phyloP scores from a whole-genome alignment of 2,888 invertebrate genomes.

The Chrysolina americana region DNA sequence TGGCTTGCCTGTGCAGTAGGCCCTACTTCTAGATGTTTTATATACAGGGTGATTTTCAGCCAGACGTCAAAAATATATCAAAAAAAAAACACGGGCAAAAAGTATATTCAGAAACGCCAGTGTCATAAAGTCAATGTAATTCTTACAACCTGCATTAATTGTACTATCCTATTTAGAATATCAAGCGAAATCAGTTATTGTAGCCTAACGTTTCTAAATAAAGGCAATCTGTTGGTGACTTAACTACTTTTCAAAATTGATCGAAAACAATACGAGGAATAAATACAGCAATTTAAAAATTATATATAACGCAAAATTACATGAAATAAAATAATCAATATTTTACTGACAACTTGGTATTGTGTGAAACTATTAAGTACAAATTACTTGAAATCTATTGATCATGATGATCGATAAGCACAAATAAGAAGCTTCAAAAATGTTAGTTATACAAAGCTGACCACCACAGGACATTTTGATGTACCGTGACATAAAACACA shows the following conservation, averaged over 20 bases:
- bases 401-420: constrained; percentile 49
- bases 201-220: constrained; percentile 36
- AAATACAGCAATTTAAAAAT: constrained; percentile 42
- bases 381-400: constrained; percentile 60
- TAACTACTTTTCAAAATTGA: constrained; percentile 35
- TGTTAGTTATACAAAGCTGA: constrained; percentile 21
- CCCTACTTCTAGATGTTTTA: constrained; percentile 36
- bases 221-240: constrained; percentile 44
- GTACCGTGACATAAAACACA: no score
- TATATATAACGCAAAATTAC: constrained; percentile 41
- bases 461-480: neutral
- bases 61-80: constrained; percentile 5
- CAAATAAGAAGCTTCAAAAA: constrained; percentile 14
- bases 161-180: constrained; percentile 29
- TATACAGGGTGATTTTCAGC: constrained; percentile 35
- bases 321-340: constrained; percentile 33
- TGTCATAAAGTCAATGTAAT: neutral
- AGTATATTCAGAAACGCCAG: neutral
- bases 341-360: constrained; percentile 40
- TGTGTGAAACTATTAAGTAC: constrained; percentile 58
- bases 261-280: constrained; percentile 43
- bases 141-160: constrained; percentile 22
- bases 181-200: constrained; percentile 35
- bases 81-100: neutral
- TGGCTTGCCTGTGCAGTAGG: constrained; percentile 47